Base-by-base conservation (phyloP, 2,113 vertebrate genomes). In the Bungarus multicinctus region DNA sequence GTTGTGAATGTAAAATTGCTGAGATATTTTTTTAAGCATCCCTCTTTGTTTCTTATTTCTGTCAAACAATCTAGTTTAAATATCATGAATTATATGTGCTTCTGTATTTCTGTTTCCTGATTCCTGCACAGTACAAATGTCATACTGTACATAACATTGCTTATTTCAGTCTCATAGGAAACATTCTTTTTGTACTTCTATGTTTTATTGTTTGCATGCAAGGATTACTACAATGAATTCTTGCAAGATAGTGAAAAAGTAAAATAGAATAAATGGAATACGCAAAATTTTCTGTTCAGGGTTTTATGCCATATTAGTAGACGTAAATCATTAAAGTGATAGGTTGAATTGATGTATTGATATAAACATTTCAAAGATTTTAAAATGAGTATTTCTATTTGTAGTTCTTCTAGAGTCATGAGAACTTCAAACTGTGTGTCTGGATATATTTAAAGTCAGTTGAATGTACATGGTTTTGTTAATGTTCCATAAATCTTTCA, bases 401-500 rank as follows among this genome's bases (percentile, higher is more conserved):
- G 93, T 93, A 95, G 91, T 93, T 97, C 96, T 97, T 95, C 96
- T 96, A 86, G 94, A 94, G 95, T 95, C 93, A 94, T 94, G 95
- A 97, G 94, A 97, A 96, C 96, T 95, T 87, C 95, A 96, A 96
- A 96, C 95, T 93, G 94, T 96, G 93, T 93, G 94, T 94, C 96
- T 96, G 86, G 95, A 5, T 97, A 97, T 96, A 96, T 97, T 97
- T 97, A 96, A 96, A 93, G 90, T 95, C 95, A 93, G 95, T 91
- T 90, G 94, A 94, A 93, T 93, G 91, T 96, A 90, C 95, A 97
- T 97, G 95, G 95, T 97, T 97, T 97, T 96, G 96, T 97, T 97
- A 97, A 96, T 91, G 74, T 95, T 90, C 93, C 95, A n/a, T 97
- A 97, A 97, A 97, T 97, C 96, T 94, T 96, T 95, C 96, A 93